Evolutionary conservation across 2,113 vertebrate species (phyloP).

Genomic region (Corynorhinus townsendii): DNA sequence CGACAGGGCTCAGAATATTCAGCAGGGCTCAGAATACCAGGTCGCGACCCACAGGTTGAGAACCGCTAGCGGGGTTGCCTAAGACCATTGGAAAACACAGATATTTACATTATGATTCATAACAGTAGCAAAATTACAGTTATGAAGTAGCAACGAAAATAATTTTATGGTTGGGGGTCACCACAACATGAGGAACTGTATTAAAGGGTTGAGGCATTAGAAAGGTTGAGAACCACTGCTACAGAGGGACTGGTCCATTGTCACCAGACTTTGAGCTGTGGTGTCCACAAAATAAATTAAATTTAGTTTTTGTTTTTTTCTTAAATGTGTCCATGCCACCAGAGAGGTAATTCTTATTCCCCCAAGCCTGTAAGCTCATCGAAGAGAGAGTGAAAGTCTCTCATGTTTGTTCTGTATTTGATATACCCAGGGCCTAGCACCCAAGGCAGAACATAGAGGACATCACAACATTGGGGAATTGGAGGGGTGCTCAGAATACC

Average conservation of each 20-base stretch:
- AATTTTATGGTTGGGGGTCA: too few relatives aligned
- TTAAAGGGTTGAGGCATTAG: too few relatives aligned
- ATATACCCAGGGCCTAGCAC: background rate
- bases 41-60: too few relatives aligned
- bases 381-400: background rate
- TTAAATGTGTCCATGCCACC: background rate
- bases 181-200: too few relatives aligned
- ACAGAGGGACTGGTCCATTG: background rate
- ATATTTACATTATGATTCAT: too few relatives aligned
- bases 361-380: background rate
- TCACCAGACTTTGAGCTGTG: background rate
- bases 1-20: too few relatives aligned
- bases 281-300: background rate
- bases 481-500: background rate
- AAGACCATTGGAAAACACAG: too few relatives aligned
- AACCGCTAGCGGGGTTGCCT: too few relatives aligned
- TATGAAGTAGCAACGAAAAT: too few relatives aligned
- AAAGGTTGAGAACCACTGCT: too few relatives aligned
- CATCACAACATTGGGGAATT: background rate
- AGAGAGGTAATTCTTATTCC: background rate
- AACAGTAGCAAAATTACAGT: too few relatives aligned
- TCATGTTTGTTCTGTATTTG: background rate
- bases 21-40: too few relatives aligned
- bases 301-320: background rate
- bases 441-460: background rate